phyloP scores from a whole-genome alignment of 2,797 vertebrate genomes.

The Channallabes apus region DNA sequence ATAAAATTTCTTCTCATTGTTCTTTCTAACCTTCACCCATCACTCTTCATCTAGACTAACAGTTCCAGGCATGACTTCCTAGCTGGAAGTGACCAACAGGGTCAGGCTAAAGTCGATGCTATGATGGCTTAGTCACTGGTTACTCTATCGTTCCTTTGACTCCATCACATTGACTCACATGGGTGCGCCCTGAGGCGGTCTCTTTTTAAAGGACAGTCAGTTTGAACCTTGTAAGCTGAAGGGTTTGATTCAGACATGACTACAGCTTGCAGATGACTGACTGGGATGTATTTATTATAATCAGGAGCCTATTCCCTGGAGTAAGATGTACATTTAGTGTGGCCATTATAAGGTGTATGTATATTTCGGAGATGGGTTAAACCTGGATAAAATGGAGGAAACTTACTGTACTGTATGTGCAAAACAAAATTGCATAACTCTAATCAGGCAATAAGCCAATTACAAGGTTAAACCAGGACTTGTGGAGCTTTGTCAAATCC shows the following conservation, averaged over 20 bases:
- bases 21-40: constrained; percentile 48
- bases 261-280: constrained; percentile 33
- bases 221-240: constrained; percentile 18
- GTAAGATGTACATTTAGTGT: not conserved
- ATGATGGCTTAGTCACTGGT: constrained; percentile 41
- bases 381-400: not conserved
- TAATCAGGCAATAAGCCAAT: not conserved
- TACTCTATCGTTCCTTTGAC: constrained; percentile 35
- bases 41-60: constrained; percentile 65
- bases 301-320: not conserved
- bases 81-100: constrained; percentile 63
- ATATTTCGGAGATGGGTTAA: not conserved
- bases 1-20: constrained; percentile 19
- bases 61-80: constrained; percentile 33
- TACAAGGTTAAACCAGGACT: not conserved
- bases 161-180: constrained; percentile 53
- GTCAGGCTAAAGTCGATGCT: constrained; percentile 66
- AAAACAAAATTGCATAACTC: not conserved
- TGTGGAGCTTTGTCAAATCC: not conserved
- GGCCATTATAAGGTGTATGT: not conserved
- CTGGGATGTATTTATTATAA: constrained; percentile 6
- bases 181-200: constrained; percentile 63
- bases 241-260: constrained; percentile 36
- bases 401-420: not conserved
- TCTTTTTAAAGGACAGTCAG: constrained; percentile 54